Evolutionary conservation across 2,113 vertebrate species (phyloP).

Genomic region (Harpagus bidentatus): DNA sequence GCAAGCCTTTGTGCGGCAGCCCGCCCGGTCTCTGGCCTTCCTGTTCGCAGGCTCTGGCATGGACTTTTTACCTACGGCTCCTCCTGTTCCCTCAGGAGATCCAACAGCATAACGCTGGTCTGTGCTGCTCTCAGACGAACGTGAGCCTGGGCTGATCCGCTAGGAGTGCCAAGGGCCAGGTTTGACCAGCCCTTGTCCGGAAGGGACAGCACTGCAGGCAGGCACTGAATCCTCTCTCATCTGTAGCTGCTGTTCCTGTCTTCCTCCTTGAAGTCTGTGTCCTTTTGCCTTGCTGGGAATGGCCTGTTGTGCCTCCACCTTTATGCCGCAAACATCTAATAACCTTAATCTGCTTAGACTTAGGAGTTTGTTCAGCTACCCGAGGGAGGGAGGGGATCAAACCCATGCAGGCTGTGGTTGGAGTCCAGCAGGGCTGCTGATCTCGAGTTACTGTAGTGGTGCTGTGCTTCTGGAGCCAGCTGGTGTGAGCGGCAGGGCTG

Average conservation of each 20-base stretch:
- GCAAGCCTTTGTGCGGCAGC: background rate
- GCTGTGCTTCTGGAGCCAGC: background rate
- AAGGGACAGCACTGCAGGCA: accelerated
- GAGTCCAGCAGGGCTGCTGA: accelerated
- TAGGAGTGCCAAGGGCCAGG: background rate
- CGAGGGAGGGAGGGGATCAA: background rate
- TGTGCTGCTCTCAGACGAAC: background rate
- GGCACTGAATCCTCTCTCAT: background rate
- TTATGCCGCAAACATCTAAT: background rate
- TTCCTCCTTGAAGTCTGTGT: background rate
- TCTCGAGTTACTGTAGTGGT: accelerated
- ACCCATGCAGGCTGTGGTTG: accelerated
- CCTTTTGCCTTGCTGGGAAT: background rate
- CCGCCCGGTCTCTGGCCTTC: background rate
- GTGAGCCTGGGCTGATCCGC: accelerated
- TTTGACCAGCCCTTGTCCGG: background rate
- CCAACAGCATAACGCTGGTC: accelerated
- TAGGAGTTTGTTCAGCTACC: background rate
- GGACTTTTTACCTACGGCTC: background rate
- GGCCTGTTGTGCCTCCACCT: background rate
- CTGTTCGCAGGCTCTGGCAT: background rate
- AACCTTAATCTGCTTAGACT: background rate
- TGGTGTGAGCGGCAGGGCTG: background rate
- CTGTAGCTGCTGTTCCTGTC: background rate
- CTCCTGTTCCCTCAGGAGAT: background rate